A percentile compares a stretch with the other conserved stretches of the same genome.
Conservation (phyloP, 2,797 vertebrate genomes). For the Toxotes lorentzi region DNA sequence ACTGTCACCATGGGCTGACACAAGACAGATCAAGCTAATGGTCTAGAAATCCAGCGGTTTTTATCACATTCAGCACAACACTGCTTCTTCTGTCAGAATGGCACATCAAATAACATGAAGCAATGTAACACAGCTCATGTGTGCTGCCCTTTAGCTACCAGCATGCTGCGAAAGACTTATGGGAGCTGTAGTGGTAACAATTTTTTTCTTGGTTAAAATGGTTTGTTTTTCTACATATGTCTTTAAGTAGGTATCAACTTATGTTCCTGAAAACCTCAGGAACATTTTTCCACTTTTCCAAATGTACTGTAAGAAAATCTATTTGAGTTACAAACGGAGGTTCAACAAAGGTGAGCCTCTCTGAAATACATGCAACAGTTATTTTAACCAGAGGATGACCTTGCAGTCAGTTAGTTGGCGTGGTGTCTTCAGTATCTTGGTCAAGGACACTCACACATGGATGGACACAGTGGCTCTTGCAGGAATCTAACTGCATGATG, state of each 20-base stretch:
- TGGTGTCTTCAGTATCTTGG: background rate
- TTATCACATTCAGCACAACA: slow-evolving; percentile 12
- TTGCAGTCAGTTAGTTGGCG: background rate
- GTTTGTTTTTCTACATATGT: background rate
- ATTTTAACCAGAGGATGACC: background rate
- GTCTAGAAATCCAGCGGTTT: slow-evolving; percentile 31
- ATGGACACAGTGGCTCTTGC: background rate
- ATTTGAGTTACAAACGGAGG: background rate
- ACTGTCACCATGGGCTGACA: slow-evolving; percentile 10
- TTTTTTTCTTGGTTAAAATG: slow-evolving; percentile 12
- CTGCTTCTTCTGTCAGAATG: background rate
- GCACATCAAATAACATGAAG: slow-evolving; percentile 24
- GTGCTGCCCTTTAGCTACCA: slow-evolving; percentile 40
- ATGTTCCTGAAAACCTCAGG: background rate
- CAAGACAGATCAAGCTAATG: background rate
- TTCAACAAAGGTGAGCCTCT: background rate
- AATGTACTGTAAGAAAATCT: background rate
- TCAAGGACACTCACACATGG: background rate
- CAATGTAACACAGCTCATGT: slow-evolving; percentile 34
- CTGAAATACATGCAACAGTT: background rate
- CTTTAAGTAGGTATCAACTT: background rate
- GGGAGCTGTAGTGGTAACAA: slow-evolving; percentile 4
- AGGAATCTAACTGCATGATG: slow-evolving; percentile 16
- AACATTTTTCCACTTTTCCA: background rate
- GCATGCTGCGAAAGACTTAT: slow-evolving; percentile 11